Percentiles rank a stretch among this genome's conserved stretches.
These are phyloP conservation scores for Myripristis murdjan DNA, from an alignment of 2,797 vertebrate species.

Conservation along the genomic window DNA sequence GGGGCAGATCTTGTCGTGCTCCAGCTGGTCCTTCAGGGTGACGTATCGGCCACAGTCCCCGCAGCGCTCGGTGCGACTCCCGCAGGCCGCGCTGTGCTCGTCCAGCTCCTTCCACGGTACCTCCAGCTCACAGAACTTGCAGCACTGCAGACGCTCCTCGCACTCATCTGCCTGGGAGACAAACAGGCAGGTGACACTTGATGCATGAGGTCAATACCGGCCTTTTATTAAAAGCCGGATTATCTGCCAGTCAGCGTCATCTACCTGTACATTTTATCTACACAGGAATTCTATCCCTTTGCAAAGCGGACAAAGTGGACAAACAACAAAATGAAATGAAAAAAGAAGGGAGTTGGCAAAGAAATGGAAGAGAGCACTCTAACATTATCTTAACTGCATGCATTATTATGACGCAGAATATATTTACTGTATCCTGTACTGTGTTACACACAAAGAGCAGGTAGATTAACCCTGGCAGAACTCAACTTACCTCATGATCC, in stretches of 20 bases:
- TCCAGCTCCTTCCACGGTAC: conserved; percentile 73
- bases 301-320: no score
- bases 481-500: conserved; percentile 77
- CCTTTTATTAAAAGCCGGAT: no score
- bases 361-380: neutral
- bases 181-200: neutral
- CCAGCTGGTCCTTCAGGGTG: conserved; percentile 62
- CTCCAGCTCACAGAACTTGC: conserved; percentile 85
- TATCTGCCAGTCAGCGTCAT: no score
- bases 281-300: no score
- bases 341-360: neutral
- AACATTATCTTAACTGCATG: neutral
- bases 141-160: conserved; percentile 66
- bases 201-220: no score
- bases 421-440: no score
- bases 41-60: conserved; percentile 79
- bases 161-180: conserved; percentile 79
- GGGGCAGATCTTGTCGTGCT: conserved; percentile 69
- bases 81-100: conserved; percentile 78
- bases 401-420: neutral
- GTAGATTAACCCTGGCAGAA: neutral
- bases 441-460: no score
- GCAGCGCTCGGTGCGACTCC: conserved; percentile 82
- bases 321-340: no score
- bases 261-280: no score